Evolutionary conservation across 2,888 invertebrate species (phyloP).

Genomic region (Catocala nupta): DNA sequence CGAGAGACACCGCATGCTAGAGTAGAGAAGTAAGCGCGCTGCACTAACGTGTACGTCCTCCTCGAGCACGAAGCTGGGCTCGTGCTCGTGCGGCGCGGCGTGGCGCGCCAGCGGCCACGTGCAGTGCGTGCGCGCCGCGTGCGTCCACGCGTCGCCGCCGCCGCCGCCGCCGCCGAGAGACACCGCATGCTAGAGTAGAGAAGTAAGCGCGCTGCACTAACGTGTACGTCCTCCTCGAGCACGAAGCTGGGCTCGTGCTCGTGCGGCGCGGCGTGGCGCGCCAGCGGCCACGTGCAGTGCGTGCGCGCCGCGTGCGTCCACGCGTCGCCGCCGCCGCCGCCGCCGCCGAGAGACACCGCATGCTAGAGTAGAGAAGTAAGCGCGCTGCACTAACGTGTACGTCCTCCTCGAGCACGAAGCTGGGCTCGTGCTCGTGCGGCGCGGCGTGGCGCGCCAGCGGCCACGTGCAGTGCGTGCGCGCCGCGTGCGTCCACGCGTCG

Average conservation of each 20-base stretch:
- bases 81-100: constrained; percentile 22
- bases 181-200: too few species aligned
- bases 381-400: constrained; percentile 50
- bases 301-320: constrained; percentile 73
- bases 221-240: constrained; percentile 67
- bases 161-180: constrained; percentile 12
- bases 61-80: constrained; percentile 57
- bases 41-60: constrained; percentile 63
- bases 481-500: constrained; percentile 56
- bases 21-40: too few species aligned
- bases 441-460: constrained; percentile 59
- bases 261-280: constrained; percentile 32
- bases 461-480: constrained; percentile 84
- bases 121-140: constrained; percentile 80
- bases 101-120: constrained; percentile 75
- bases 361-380: too few species aligned
- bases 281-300: constrained; percentile 82
- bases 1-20: too few species aligned
- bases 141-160: constrained; percentile 38
- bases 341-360: too few species aligned
- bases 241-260: constrained; percentile 44
- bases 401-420: constrained; percentile 65
- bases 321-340: constrained; percentile 13
- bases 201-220: constrained; percentile 22
- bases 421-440: constrained; percentile 28